Conservation (phyloP, 1,140 invertebrate species). For the Tetramorium simillimum region DNA sequence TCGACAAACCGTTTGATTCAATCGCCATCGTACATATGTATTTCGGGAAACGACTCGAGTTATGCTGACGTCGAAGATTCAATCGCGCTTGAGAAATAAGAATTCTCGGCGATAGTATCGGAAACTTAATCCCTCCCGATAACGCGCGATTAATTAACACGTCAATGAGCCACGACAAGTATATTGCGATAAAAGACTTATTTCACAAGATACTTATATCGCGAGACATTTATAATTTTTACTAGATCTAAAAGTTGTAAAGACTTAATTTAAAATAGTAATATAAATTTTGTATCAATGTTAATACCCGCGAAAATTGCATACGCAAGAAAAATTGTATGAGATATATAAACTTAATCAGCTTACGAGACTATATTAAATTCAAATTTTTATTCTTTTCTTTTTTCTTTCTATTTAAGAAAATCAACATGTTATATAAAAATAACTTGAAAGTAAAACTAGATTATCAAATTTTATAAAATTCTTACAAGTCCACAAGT, state of each 20-base stretch:
- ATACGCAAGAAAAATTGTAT: not conserved
- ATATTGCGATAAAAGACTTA: not conserved
- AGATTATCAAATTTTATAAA: not conserved
- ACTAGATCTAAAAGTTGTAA: not conserved
- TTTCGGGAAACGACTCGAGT: not conserved
- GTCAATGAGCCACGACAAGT: slow-evolving; percentile 11
- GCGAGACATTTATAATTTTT: not conserved
- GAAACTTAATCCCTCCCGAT: slow-evolving; percentile 29
- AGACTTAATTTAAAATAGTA: not conserved
- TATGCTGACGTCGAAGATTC: slow-evolving; percentile 15
- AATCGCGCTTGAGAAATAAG: slow-evolving; percentile 1
- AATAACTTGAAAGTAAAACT: not conserved
- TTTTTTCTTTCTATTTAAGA: not conserved
- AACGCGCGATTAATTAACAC: slow-evolving; percentile 14
- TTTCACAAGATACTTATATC: not conserved
- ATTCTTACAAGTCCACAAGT: not conserved
- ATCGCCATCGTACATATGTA: not conserved
- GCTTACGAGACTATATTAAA: not conserved
- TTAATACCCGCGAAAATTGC: not conserved
- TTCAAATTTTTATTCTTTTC: not conserved
- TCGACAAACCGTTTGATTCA: slow-evolving; percentile 10
- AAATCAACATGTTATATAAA: not conserved
- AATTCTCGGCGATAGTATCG: slow-evolving; percentile 2
- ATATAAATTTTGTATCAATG: no score
- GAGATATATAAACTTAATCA: not conserved